phyloP scores from a whole-genome alignment of 2,113 vertebrate species.

The Mus pahari region DNA sequence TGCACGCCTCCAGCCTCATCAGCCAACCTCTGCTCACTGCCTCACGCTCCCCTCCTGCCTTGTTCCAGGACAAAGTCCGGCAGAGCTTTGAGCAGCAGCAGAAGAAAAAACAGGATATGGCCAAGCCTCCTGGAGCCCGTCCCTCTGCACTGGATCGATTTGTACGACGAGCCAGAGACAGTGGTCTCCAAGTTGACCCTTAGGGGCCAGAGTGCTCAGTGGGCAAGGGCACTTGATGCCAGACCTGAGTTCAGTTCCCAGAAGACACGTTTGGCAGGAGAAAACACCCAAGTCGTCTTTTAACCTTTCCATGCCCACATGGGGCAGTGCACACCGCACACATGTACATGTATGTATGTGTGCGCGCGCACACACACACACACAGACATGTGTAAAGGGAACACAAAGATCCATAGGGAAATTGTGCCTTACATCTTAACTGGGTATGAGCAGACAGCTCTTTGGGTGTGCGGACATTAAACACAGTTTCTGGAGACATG shows the following conservation, averaged over 20 bases:
- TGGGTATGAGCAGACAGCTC: not conserved
- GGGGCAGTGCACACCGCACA: not conserved
- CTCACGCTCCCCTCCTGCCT: not conserved
- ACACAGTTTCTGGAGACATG: slow-evolving; percentile 20
- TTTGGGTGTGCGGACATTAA: slow-evolving; percentile 29
- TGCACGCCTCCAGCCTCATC: not conserved
- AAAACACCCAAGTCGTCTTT: not conserved
- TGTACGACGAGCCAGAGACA: slow-evolving; percentile 65
- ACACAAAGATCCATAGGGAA: not conserved
- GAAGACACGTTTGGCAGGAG: not conserved
- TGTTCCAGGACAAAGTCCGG: slow-evolving; percentile 86
- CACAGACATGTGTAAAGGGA: not conserved
- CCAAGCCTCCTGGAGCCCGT: not conserved
- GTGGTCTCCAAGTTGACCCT: not conserved
- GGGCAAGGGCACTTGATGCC: not conserved
- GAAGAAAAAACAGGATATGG: slow-evolving; percentile 42
- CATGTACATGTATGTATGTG: too few species aligned
- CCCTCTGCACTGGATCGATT: slow-evolving; percentile 91
- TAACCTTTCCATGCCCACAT: too few species aligned
- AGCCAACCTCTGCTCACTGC: not conserved
- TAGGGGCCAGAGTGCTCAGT: not conserved
- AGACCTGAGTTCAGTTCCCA: not conserved
- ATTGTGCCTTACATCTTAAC: not conserved
- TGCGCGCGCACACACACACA: too few species aligned
- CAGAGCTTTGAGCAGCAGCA: slow-evolving; percentile 83